These are phyloP conservation scores for Oligia strigilis DNA, from an alignment of 2,888 invertebrate species.

Conservation along the genomic window DNA sequence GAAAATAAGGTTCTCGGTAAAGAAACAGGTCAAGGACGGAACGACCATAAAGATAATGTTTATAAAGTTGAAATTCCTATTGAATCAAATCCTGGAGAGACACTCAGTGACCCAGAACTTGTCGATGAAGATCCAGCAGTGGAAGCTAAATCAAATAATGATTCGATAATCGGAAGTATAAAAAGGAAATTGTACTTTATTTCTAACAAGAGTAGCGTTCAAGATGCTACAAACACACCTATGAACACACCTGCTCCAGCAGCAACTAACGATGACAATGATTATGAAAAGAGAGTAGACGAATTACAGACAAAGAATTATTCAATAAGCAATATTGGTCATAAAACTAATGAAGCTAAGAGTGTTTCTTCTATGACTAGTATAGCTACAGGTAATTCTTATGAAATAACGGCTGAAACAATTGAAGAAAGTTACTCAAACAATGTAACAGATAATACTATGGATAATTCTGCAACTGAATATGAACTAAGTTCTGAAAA, in stretches of 20 bases:
- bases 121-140: slow-evolving; percentile 47
- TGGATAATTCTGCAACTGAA: slow-evolving; percentile 3
- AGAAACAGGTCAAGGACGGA: neutral
- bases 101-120: slow-evolving; percentile 60
- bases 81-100: slow-evolving; percentile 36
- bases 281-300: slow-evolving; percentile 32
- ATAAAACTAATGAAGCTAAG: slow-evolving; percentile 17
- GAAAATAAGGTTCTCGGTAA: slow-evolving; percentile 17
- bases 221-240: slow-evolving; percentile 23
- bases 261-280: neutral
- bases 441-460: neutral
- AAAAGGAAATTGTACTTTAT: slow-evolving; percentile 57
- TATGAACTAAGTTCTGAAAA: slow-evolving; percentile 9
- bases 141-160: slow-evolving; percentile 20
- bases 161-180: slow-evolving; percentile 39
- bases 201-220: slow-evolving; percentile 25
- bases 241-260: slow-evolving; percentile 27
- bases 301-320: slow-evolving; percentile 28
- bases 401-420: slow-evolving; percentile 18
- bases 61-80: slow-evolving; percentile 22
- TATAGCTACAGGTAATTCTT: neutral
- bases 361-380: slow-evolving; percentile 9
- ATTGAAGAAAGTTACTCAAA: slow-evolving; percentile 14
- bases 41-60: slow-evolving; percentile 5
- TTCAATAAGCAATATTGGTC: slow-evolving; percentile 16